These are phyloP conservation scores for Halcyon smyrnensis DNA, from an alignment of 2,797 vertebrate genomes.

Conservation along the genomic window DNA sequence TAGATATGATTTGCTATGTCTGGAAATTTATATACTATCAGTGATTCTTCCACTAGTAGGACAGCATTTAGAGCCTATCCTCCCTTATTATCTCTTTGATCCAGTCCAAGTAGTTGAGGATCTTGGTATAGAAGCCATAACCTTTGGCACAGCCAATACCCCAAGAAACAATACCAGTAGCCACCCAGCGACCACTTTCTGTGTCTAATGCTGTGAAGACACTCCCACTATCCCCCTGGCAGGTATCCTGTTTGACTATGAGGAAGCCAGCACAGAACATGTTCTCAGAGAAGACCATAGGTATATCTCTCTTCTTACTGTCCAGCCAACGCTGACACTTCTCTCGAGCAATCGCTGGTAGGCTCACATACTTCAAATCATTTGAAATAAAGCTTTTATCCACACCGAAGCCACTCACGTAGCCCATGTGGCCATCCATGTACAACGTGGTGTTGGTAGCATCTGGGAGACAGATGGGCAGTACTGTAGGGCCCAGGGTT, in stretches of 20 bases:
- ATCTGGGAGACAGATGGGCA: constrained; percentile 82
- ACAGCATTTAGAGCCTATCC: not conserved
- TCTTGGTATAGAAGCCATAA: constrained; percentile 83
- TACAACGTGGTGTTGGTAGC: constrained; percentile 61
- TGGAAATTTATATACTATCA: not conserved
- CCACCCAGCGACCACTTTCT: constrained; percentile 70
- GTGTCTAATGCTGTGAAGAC: constrained; percentile 57
- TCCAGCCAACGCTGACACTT: constrained; percentile 68
- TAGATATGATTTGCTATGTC: not conserved
- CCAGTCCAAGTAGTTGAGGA: constrained; percentile 80
- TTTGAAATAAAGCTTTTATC: constrained; percentile 64
- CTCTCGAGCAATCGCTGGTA: constrained; percentile 55
- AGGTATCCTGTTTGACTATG: constrained; percentile 61
- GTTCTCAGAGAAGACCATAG: constrained; percentile 73
- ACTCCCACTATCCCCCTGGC: constrained; percentile 82
- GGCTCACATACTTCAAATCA: constrained; percentile 62
- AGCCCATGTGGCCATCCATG: constrained; percentile 49
- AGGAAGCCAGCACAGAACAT: constrained; percentile 83
- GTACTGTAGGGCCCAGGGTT: constrained; percentile 68
- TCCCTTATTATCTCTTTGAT: constrained; percentile 71
- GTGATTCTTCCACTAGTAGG: not conserved
- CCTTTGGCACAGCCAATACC: constrained; percentile 77
- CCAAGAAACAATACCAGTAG: constrained; percentile 82
- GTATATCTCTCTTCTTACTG: not conserved
- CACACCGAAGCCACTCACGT: constrained; percentile 81